phyloP scores from a whole-genome alignment of 2,113 vertebrate species.

The Cnemophilus loriae region DNA sequence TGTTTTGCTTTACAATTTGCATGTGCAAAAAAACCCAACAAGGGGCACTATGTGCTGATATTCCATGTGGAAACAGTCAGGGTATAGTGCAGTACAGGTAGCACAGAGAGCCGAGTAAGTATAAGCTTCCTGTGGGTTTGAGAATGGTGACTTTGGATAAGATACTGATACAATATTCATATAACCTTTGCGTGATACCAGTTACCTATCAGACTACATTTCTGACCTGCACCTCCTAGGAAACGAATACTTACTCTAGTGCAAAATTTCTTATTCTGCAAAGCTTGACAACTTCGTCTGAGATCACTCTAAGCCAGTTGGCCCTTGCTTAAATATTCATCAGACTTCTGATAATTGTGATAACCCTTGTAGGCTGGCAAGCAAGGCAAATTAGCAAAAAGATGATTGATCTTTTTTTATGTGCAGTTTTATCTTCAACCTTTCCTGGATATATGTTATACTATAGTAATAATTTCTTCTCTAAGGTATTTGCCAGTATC shows the following conservation, averaged over 20 bases:
- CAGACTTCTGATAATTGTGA: slow-evolving; percentile 76
- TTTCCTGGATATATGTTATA: slow-evolving; percentile 69
- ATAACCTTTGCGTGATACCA: neutral
- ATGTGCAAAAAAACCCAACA: neutral
- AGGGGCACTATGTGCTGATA: neutral
- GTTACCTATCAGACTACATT: neutral
- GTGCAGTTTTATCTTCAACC: slow-evolving; percentile 77
- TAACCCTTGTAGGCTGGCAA: slow-evolving; percentile 71
- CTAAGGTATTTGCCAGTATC: slow-evolving; percentile 73
- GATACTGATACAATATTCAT: neutral
- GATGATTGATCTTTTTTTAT: slow-evolving; percentile 79
- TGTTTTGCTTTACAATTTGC: neutral
- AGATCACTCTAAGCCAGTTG: slow-evolving; percentile 38
- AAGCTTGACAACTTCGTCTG: neutral
- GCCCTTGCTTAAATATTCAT: slow-evolving; percentile 66
- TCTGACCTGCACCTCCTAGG: neutral
- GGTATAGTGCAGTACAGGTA: neutral
- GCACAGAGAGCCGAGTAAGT: neutral
- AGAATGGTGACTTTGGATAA: neutral
- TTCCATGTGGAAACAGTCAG: neutral
- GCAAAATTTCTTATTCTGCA: neutral
- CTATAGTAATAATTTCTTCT: slow-evolving; percentile 78
- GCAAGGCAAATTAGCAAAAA: slow-evolving; percentile 73
- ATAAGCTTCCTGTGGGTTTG: neutral
- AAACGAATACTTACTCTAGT: neutral